A percentile compares a stretch with the other conserved stretches of the same genome.
Evolutionary conservation across 1,140 invertebrate genomes (phyloP).

Genomic region (Holotrichia oblita): DNA sequence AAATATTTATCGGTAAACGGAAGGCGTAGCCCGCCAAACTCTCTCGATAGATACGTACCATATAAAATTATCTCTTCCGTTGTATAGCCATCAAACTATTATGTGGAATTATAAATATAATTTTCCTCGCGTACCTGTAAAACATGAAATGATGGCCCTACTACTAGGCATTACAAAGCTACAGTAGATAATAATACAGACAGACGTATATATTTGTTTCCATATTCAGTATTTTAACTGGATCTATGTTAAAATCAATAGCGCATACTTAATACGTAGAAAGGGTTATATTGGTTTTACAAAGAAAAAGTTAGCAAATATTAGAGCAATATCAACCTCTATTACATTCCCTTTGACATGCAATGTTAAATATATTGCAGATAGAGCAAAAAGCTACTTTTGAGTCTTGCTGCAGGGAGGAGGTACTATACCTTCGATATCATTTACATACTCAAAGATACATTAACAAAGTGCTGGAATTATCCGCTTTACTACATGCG

Average conservation of each 20-base stretch:
- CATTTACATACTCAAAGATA: no score
- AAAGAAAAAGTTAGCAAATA: no score
- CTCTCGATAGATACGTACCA: background rate
- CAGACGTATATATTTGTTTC: background rate
- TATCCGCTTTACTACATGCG: no score
- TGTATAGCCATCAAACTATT: slow-evolving; percentile 28
- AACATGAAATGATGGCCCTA: background rate
- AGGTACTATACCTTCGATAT: no score
- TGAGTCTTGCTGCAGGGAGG: no score
- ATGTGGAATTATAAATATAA: slow-evolving; percentile 33
- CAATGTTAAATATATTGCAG: no score
- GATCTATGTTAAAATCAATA: background rate
- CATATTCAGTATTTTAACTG: background rate
- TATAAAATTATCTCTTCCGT: background rate
- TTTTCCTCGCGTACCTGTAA: background rate
- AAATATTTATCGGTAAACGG: slow-evolving; percentile 33
- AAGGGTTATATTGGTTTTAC: no score
- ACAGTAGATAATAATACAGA: background rate
- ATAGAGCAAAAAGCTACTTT: no score
- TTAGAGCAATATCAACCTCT: no score
- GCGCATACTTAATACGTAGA: no score
- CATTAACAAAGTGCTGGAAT: no score
- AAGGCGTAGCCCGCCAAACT: slow-evolving; percentile 11
- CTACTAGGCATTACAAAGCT: background rate
- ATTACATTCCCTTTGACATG: no score